Conservation (phyloP, 35 echinoderm and acorn worm genomes). For the Patiria miniata region DNA sequence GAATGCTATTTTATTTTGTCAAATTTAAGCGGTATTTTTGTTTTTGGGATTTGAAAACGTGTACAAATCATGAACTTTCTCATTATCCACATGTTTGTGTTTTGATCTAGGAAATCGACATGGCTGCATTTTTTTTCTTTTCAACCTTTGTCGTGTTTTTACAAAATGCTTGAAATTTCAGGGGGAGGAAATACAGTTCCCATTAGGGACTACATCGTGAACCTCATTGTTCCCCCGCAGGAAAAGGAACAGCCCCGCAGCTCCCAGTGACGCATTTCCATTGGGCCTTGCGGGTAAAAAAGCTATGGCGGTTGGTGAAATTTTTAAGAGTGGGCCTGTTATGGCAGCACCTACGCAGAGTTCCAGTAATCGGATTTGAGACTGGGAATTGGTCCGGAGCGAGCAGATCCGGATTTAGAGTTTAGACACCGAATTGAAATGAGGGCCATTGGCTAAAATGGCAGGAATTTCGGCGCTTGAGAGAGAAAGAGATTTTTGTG, state of each 20-base stretch:
- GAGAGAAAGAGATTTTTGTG: no score
- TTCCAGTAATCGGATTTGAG: conserved; percentile 6
- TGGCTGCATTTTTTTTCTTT: no score
- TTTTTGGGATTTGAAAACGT: no score
- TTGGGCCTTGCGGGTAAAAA: background rate
- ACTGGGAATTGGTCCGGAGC: conserved; percentile 6
- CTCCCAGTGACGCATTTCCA: conserved; percentile 10
- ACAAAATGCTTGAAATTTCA: background rate
- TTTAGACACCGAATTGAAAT: background rate
- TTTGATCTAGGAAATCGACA: no score
- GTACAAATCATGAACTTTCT: no score
- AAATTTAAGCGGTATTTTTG: no score
- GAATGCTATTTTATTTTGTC: no score
- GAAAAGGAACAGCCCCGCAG: background rate
- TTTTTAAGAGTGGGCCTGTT: background rate
- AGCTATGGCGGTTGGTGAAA: background rate
- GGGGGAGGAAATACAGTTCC: background rate
- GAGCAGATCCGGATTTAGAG: background rate
- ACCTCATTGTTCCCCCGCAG: background rate
- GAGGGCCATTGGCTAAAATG: no score
- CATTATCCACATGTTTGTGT: no score
- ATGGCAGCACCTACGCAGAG: background rate
- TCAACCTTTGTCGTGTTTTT: no score
- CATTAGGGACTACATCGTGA: background rate
- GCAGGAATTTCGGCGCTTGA: no score